phyloP scores from a whole-genome alignment of 37 sponge, comb jelly and placozoan species.

The Spongia lamella region DNA sequence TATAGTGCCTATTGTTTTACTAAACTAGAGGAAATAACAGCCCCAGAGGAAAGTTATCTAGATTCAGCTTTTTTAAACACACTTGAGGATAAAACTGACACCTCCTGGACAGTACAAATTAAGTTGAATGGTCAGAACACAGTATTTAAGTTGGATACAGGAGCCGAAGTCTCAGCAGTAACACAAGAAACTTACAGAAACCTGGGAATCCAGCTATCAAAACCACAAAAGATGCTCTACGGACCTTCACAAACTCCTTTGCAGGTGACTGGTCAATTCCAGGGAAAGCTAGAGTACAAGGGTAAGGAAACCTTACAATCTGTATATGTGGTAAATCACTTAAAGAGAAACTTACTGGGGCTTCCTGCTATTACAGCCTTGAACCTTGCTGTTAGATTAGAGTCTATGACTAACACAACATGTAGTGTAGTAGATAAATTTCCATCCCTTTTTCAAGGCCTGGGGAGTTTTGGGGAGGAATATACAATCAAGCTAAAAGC shows the following conservation, averaged over 20 bases:
- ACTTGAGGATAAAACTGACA: too few species aligned
- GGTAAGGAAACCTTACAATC: background rate
- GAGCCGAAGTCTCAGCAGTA: conserved; percentile 40
- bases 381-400: conserved; percentile 9
- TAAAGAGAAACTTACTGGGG: conserved; percentile 19
- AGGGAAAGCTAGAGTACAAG: conserved; percentile 5
- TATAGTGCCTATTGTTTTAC: too few species aligned
- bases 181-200: conserved; percentile 1
- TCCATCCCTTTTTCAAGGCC: conserved; percentile 14
- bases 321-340: conserved; percentile 21
- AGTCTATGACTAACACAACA: too few species aligned
- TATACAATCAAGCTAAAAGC: conserved; percentile 13
- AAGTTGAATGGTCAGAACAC: conserved; percentile 8
- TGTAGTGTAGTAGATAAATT: background rate
- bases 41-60: too few species aligned
- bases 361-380: conserved; percentile 25
- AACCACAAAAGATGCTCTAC: conserved; percentile 9
- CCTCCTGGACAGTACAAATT: too few species aligned
- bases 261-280: conserved; percentile 9
- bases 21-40: too few species aligned
- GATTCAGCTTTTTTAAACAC: too few species aligned
- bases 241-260: background rate
- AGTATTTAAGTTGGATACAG: conserved; percentile 35
- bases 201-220: background rate
- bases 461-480: conserved; percentile 26